Percentiles rank a stretch among this genome's conserved stretches.
phyloP scores from a whole-genome alignment of 2,797 vertebrate genomes.

The Periparus ater region DNA sequence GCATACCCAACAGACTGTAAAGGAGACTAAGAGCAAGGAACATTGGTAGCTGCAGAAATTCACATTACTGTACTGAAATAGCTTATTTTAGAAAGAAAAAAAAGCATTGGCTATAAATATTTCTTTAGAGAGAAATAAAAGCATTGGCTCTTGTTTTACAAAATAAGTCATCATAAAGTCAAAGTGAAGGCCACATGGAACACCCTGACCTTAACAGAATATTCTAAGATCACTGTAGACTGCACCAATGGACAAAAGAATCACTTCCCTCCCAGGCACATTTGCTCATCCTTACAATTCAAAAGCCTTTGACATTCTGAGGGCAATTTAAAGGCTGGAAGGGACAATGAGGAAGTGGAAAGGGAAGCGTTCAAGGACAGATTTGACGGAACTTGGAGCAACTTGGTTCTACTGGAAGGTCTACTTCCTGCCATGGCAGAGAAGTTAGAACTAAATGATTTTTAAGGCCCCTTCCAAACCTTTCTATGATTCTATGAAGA shows the following conservation, averaged over 20 bases:
- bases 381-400: neutral
- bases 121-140: neutral
- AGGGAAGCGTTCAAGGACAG: neutral
- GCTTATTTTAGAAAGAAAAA: neutral
- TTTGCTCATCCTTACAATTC: neutral
- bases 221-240: neutral
- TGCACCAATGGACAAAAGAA: neutral
- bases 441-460: neutral
- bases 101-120: neutral
- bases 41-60: neutral
- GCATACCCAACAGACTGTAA: neutral
- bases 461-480: neutral
- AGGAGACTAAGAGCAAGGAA: neutral
- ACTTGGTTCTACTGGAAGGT: neutral
- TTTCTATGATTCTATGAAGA: neutral
- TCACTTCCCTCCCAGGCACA: neutral
- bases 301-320: neutral
- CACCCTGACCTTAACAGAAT: accelerated
- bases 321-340: neutral
- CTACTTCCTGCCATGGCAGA: neutral
- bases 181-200: neutral
- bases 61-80: neutral
- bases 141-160: neutral
- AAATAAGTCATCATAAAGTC: neutral
- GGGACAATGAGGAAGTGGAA: neutral